Base-by-base conservation (phyloP, 1,140 invertebrate genomes). In the Meloidogyne hapla region DNA sequence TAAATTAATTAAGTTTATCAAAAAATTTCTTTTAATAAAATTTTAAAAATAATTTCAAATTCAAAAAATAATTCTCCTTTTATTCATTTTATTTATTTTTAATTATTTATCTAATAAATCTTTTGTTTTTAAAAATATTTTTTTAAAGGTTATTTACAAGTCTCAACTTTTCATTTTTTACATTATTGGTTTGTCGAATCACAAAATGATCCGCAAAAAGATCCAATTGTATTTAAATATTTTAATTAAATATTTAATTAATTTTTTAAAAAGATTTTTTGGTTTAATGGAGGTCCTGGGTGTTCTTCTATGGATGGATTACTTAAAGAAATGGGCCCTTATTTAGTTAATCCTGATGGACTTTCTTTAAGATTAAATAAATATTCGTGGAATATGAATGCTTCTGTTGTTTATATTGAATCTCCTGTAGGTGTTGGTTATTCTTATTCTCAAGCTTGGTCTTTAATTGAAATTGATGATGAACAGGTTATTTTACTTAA, bases 211-310 rank as follows among this genome's bases (percentile, higher is more conserved):
- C 89, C 89, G 13, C 64, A 73, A 12, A 82, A 75, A 33, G 89
- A 89, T 76, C 90, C 90, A 23, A 21, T 90, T 5, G 81, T 90
- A 10, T 77, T 90, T 25, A 90, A 90, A 90, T 77, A 75, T 15
- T 33, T 15, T 23, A 23, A 6, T 10, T 69, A 74, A 15, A 42
- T 48, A 13, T 45, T 74, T 48, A 23, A 26, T 12, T 40, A 2
- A 9, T 70, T 33, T 33, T 75, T 56, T 75, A 89, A 90, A 23
- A 26, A 90, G 3, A 83, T 90, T 13, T 79, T 91, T n/a, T 90
- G 90, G 90, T 77, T 91, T 80, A 91, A 90, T 84, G 90, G 90
- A 56, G 90, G 90, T 56, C 90, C 90, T 70, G 90, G 90, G 0
- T 90, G 90, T 79, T 89, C 88, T 75, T 90, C 89, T 45, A 74